A percentile compares a stretch with the other conserved stretches of the same genome.
phyloP scores from a whole-genome alignment of 2,797 vertebrate genomes.

The Pipistrellus pygmaeus region DNA sequence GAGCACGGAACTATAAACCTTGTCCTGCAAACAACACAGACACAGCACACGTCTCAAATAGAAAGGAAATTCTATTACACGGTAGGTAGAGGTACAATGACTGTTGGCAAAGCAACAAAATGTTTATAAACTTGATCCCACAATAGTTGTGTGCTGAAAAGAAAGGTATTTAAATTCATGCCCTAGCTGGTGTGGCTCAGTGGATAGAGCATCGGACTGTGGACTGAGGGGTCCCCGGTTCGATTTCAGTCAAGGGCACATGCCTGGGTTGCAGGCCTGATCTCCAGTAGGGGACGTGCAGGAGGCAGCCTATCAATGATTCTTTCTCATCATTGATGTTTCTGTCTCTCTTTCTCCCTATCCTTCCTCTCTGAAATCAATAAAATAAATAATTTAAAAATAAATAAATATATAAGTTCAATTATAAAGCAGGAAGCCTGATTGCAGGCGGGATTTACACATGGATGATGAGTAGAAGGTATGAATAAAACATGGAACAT shows the following conservation, averaged over 20 bases:
- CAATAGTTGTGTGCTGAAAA: not conserved
- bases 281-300: too few species aligned
- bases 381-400: too few species aligned
- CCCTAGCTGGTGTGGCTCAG: too few species aligned
- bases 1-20: conserved; percentile 96
- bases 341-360: too few species aligned
- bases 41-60: not conserved
- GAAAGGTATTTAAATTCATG: not conserved
- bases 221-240: too few species aligned
- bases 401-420: not conserved
- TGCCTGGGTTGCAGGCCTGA: too few species aligned
- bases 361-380: too few species aligned
- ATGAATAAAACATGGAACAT: not conserved
- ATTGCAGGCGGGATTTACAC: not conserved
- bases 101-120: not conserved
- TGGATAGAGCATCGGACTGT: too few species aligned
- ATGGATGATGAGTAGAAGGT: not conserved
- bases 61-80: not conserved
- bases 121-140: not conserved
- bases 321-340: too few species aligned
- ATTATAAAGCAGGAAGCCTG: not conserved
- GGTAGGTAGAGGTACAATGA: not conserved
- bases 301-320: too few species aligned
- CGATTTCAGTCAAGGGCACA: too few species aligned
- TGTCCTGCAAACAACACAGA: conserved; percentile 91